Conservation (phyloP, 2,888 invertebrate species). For the Exocentrus adspersus region DNA sequence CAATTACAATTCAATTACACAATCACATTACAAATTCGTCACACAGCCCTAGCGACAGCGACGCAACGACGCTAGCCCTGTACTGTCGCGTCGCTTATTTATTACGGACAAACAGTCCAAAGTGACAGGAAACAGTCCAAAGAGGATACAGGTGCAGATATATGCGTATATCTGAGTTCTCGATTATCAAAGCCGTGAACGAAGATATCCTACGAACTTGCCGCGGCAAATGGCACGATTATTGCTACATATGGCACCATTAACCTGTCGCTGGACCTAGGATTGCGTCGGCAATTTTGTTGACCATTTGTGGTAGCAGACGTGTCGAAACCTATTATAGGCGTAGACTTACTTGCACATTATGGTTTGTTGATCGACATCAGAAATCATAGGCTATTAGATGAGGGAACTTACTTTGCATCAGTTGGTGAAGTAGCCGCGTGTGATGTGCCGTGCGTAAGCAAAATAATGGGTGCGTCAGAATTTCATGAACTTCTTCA, state of each 20-base stretch:
- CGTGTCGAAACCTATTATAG: neutral
- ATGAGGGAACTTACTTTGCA: neutral
- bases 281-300: neutral
- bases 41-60: neutral
- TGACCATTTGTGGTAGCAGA: slow-evolving; percentile 8
- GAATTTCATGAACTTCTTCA: neutral
- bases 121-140: too few species aligned
- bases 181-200: neutral
- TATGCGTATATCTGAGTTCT: slow-evolving; percentile 14
- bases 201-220: neutral
- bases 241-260: slow-evolving; percentile 9
- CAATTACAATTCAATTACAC: too few species aligned
- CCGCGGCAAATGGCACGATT: too few species aligned
- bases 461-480: neutral
- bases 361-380: neutral
- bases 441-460: neutral
- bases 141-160: slow-evolving; percentile 28
- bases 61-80: neutral
- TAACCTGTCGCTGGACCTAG: neutral
- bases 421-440: neutral
- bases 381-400: neutral
- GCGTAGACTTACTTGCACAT: neutral
- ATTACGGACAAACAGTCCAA: neutral
- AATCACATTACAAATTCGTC: neutral
- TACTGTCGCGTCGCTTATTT: slow-evolving; percentile 7